Conservation (phyloP, 2,113 vertebrate species). For the Sapayoa aenigma region DNA sequence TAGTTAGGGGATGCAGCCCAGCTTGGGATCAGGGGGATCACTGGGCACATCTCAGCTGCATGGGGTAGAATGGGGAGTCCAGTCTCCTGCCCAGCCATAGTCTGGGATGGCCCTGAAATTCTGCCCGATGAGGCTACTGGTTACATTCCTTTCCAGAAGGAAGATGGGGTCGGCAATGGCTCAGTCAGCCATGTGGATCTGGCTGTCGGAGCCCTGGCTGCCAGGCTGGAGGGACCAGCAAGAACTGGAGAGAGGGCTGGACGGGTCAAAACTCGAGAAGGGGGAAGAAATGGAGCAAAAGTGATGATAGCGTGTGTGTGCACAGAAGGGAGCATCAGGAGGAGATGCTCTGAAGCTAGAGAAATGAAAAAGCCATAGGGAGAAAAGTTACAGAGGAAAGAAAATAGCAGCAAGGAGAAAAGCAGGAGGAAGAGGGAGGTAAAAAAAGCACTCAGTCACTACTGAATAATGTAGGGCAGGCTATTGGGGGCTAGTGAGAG, state of each 20-base stretch:
- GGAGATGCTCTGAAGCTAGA: fast-evolving
- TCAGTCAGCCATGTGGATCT: fast-evolving
- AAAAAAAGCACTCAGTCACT: background rate
- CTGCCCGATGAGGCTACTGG: background rate
- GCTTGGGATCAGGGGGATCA: background rate
- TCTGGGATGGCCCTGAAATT: background rate
- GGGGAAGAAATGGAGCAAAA: background rate
- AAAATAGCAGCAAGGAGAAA: conserved; percentile 5
- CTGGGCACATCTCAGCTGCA: fast-evolving
- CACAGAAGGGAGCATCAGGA: background rate
- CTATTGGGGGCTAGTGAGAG: background rate
- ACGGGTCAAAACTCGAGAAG: background rate
- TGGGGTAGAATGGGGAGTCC: background rate
- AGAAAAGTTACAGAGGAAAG: background rate
- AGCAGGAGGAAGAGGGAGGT: background rate
- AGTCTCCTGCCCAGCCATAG: background rate
- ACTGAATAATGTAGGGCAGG: conserved; percentile 45
- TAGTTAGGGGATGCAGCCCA: background rate
- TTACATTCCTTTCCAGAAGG: background rate
- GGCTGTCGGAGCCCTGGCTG: background rate
- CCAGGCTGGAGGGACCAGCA: background rate
- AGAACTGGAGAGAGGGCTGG: background rate
- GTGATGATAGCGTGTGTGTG: background rate
- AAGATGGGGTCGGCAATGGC: background rate
- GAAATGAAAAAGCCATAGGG: background rate